These are phyloP conservation scores for Conus canariensis DNA, from an alignment of 2,888 invertebrate genomes.

Conservation along the genomic window DNA sequence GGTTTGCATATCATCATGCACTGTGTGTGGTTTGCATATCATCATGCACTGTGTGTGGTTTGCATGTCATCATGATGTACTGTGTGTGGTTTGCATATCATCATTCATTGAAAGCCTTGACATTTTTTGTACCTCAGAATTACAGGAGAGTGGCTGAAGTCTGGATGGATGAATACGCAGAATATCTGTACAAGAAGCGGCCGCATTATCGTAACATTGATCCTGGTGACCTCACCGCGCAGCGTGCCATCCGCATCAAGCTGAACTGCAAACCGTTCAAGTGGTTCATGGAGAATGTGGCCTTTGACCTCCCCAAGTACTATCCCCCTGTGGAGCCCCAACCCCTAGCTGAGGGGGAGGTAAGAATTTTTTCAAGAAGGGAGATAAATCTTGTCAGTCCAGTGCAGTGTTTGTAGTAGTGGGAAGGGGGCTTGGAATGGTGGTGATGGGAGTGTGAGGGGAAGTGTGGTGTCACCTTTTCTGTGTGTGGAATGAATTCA, in stretches of 20 bases:
- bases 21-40: too few species aligned
- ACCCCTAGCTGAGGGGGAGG: constrained; percentile 89
- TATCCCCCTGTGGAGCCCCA: constrained; percentile 94
- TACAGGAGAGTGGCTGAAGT: constrained; percentile 95
- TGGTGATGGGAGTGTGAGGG: not conserved
- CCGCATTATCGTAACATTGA: constrained; percentile 86
- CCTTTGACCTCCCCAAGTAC: constrained; percentile 91
- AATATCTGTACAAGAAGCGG: constrained; percentile 89
- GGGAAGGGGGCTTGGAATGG: not conserved
- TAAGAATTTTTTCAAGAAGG: constrained; percentile 75
- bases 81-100: too few species aligned
- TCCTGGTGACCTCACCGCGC: constrained; percentile 89
- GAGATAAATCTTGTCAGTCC: not conserved
- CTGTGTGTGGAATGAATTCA: not conserved
- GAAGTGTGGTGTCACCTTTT: not conserved
- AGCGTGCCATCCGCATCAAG: constrained; percentile 86
- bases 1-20: too few species aligned
- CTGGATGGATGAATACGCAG: constrained; percentile 99
- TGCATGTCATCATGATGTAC: too few species aligned
- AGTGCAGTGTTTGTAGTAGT: not conserved
- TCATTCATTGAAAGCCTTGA: too few species aligned
- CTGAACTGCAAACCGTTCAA: constrained; percentile 94
- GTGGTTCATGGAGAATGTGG: constrained; percentile 96
- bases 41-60: too few species aligned
- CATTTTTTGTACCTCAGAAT: constrained; percentile 82